phyloP scores from a whole-genome alignment of 2,113 vertebrate genomes.

The Hippolais icterina region DNA sequence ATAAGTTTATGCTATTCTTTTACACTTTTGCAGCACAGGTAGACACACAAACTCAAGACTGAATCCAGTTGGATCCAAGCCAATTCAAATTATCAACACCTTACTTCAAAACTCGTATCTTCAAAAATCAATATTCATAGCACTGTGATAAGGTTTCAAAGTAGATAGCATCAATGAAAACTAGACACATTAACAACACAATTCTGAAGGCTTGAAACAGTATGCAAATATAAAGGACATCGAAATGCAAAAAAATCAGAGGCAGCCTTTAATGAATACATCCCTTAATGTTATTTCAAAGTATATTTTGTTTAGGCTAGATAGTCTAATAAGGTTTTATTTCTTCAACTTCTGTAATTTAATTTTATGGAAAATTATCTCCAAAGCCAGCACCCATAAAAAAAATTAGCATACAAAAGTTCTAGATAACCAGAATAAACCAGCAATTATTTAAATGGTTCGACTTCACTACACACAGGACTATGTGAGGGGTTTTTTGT shows the following conservation, averaged over 20 bases:
- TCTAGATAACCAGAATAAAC: neutral
- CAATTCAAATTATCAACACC: neutral
- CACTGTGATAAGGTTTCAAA: neutral
- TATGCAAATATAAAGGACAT: neutral
- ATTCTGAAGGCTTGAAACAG: neutral
- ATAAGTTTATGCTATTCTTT: accelerated
- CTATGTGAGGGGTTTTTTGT: neutral
- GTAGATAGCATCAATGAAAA: neutral
- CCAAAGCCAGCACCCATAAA: neutral
- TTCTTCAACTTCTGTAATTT: constrained; percentile 23
- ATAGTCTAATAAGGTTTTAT: neutral
- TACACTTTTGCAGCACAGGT: neutral
- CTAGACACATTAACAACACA: neutral
- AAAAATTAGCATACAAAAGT: neutral
- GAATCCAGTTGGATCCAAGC: neutral
- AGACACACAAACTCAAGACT: neutral
- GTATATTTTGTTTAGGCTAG: neutral
- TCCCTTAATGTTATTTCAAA: constrained; percentile 22
- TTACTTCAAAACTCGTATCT: neutral
- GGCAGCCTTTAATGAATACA: neutral
- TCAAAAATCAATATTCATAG: neutral
- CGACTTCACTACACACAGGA: neutral
- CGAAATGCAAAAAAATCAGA: neutral
- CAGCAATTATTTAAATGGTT: neutral
- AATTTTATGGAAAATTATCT: constrained; percentile 45